phyloP scores from a whole-genome alignment of 92 coral and sea anemone species.

The Parazoanthus swiftii region DNA sequence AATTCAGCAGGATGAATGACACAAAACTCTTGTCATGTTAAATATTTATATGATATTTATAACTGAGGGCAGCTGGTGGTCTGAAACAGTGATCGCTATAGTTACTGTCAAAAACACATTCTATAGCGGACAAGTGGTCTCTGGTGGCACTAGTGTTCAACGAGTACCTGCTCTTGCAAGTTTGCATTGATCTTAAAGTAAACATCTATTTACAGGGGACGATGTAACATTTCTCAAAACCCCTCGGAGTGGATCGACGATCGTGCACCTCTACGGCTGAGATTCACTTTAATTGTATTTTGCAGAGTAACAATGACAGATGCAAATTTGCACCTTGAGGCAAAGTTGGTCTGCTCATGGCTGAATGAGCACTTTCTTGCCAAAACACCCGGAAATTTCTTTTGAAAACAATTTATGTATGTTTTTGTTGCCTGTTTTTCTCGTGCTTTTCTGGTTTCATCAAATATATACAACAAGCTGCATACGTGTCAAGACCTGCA shows the following conservation, averaged over 20 bases:
- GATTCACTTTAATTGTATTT: neutral
- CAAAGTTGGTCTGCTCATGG: neutral
- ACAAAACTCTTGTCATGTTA: constrained; percentile 56
- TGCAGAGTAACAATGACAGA: neutral
- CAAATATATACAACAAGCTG: neutral
- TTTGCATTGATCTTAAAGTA: neutral
- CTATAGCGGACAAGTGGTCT: neutral
- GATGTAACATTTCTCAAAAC: neutral
- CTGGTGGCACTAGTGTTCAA: constrained; percentile 9
- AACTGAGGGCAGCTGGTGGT: constrained; percentile 32
- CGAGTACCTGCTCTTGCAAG: neutral
- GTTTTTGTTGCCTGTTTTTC: neutral
- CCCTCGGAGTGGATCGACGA: neutral
- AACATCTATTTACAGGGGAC: neutral
- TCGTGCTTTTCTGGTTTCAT: neutral
- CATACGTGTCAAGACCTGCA: neutral
- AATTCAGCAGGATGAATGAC: constrained; percentile 49
- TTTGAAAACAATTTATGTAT: neutral
- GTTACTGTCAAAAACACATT: constrained; percentile 4
- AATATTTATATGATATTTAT: constrained; percentile 54
- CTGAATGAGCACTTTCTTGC: neutral
- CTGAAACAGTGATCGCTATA: constrained; percentile 19
- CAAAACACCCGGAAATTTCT: neutral
- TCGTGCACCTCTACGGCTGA: neutral
- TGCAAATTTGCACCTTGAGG: constrained; percentile 32